Base-by-base conservation (phyloP, 1,140 invertebrate genomes). In the Aleiodes sp. region DNA sequence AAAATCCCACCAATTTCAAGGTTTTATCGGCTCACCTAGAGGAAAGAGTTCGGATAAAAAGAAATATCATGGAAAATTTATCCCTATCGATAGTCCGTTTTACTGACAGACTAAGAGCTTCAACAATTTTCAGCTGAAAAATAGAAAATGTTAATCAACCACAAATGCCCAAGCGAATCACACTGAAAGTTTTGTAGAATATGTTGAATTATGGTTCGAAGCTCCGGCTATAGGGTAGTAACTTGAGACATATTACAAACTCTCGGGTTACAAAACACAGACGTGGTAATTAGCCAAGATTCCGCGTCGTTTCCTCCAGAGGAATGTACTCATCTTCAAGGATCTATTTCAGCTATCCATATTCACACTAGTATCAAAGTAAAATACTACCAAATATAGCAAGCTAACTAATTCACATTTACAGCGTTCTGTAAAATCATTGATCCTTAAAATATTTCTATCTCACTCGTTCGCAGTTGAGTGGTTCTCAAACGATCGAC, bases 241-340 rank as follows among this genome's bases (percentile, higher is more conserved):
- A 82, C 68, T 73, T 70, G 74, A 83, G 75, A 74, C 59, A 70
- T 71, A 29, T 33, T 72, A 77, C 75, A 68, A 75, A 70, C 69
- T 72, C 78, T 81, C 77, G 76, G 73, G 73, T 82, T 84, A 78
- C 80, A 80, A 82, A 83, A 80, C 78, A 77, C 60, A 35, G 60
- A 24, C n/a, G 12, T 10, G 14, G 31, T 29, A 43, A 60, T 56
- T 37, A 68, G 28, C 24, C 26, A 16, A 26, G 68, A 74, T 70
- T 59, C 64, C 70, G 76, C 12, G 10, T 52, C n/a, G 46, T 52
- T 24, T 52, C 46, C 46, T 52, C 21, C 26, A 24, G 21, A 52
- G 31, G 31, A 4, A 52, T 21, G 26, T 52, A 52, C 46, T 52
- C 46, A 52, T 52, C 46, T 52, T 21, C 2, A 6, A 12, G 46